Evolutionary conservation across 2,113 vertebrate species (phyloP), one percentile per base, ranked within the genome.

Genomic region (Peromyscus maniculatus): DNA sequence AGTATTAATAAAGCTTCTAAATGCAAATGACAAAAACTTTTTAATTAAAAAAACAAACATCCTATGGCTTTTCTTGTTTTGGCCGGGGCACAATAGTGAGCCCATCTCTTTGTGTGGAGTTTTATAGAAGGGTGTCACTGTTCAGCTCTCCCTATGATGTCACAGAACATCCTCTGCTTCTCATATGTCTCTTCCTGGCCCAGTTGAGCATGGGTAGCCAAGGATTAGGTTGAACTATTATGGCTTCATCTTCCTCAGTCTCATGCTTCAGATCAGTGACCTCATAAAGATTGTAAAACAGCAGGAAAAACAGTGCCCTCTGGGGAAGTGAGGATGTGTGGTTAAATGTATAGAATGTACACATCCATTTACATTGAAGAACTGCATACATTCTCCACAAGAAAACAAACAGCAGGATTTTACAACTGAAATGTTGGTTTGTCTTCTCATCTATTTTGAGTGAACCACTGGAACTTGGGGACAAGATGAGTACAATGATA

Each of bases 391-490:
- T 92, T 97, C 95, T 96, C 89, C 97, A 94, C 97, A 98, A 98
- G 98, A 98, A 99, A 99, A 99, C 98, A 98, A 98, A 98, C 99
- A 99, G 99, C 99, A 99, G 99, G 99, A 99, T 99, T 99, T 99
- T 99, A 99, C 99, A 99, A 99, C 98, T 98, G 98, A 99, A 98
- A 98, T 97, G 99, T 99, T 98, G 98, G 99, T 99, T 99, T 99
- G 98, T 99, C 98, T 98, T 98, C 98, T 99, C 99, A 99, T 99
- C 98, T 98, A 96, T 97, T 55, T 96, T 98, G 98, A 99, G 99
- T 99, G 99, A 99, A 99, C 98, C 98, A 99, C 99, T 99, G 99
- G 99, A 99, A 99, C 99, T 99, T 99, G 99, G 98, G 99, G 99
- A 99, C 99, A 99, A 97, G 98, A 99, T 99, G 98, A 98, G 87